These are phyloP conservation scores for Polyommatus icarus DNA, from an alignment of 2,888 invertebrate genomes.

Conservation along the genomic window DNA sequence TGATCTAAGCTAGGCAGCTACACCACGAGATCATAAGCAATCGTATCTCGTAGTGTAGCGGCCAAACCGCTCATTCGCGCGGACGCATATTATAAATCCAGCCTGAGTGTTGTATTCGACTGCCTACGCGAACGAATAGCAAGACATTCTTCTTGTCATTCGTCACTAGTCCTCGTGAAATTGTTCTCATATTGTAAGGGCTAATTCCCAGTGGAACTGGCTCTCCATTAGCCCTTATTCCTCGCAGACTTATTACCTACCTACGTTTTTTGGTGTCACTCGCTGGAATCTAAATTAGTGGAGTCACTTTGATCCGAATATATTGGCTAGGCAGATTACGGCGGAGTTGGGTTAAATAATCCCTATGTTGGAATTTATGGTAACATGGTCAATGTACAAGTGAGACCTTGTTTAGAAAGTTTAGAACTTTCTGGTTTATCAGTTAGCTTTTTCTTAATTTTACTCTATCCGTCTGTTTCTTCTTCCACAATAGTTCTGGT, in stretches of 20 bases:
- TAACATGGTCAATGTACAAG: neutral
- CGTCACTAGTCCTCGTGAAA: conserved; percentile 70
- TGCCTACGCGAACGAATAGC: conserved; percentile 54
- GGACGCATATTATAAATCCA: too few relatives aligned
- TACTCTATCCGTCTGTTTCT: too few relatives aligned
- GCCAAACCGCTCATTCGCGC: too few relatives aligned
- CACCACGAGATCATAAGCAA: too few relatives aligned
- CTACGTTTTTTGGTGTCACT: conserved; percentile 12
- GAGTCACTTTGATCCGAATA: conserved; percentile 8
- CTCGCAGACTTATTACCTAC: conserved; percentile 18
- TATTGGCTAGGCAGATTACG: neutral
- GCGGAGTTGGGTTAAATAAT: neutral
- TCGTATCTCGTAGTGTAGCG: too few relatives aligned
- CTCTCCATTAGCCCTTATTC: conserved; percentile 64
- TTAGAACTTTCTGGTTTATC: too few relatives aligned
- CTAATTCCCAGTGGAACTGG: conserved; percentile 71
- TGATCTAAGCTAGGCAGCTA: too few relatives aligned
- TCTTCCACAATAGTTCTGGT: too few relatives aligned
- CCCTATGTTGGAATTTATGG: neutral
- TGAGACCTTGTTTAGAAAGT: neutral
- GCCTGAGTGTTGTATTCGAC: neutral
- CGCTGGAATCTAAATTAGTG: neutral
- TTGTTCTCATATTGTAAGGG: conserved; percentile 77
- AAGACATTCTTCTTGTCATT: conserved; percentile 61
- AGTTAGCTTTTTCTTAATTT: too few relatives aligned